These are phyloP conservation scores for Oreochromis spilurus DNA, from an alignment of 2,113 vertebrate species.

Conservation along the genomic window DNA sequence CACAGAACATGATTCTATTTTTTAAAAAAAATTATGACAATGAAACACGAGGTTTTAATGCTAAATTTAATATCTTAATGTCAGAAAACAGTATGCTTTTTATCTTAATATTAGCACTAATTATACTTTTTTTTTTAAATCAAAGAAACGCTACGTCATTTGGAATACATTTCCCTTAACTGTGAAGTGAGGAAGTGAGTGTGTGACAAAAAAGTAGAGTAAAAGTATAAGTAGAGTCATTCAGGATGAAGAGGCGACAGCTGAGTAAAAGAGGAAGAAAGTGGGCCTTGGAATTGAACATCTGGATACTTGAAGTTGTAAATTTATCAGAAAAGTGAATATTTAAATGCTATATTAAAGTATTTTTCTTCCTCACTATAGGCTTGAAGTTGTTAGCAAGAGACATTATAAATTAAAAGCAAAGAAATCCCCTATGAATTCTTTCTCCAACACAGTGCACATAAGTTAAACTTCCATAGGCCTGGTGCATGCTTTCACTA, in stretches of 20 bases:
- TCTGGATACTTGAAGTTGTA: not conserved
- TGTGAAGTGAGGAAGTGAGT: not conserved
- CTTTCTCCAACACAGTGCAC: not conserved
- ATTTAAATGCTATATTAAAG: not conserved
- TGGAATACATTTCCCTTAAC: not conserved
- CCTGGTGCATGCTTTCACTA: not conserved
- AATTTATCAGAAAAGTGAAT: not conserved
- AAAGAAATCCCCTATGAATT: not conserved
- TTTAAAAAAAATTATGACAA: not conserved
- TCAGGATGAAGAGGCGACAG: not conserved
- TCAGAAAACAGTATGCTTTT: not conserved
- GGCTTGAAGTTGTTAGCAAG: not conserved
- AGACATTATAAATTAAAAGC: not conserved
- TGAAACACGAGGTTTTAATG: not conserved
- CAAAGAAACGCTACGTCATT: not conserved
- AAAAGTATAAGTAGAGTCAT: not conserved
- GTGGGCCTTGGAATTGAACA: not conserved
- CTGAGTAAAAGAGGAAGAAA: not conserved
- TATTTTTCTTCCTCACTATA: not conserved
- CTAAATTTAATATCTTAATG: not conserved
- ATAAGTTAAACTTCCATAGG: not conserved
- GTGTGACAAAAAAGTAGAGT: not conserved
- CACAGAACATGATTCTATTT: not conserved
- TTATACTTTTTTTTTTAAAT: not conserved
- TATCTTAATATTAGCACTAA: not conserved